Conservation (phyloP, 2,113 vertebrate species). For the Glaucidium brasilianum region DNA sequence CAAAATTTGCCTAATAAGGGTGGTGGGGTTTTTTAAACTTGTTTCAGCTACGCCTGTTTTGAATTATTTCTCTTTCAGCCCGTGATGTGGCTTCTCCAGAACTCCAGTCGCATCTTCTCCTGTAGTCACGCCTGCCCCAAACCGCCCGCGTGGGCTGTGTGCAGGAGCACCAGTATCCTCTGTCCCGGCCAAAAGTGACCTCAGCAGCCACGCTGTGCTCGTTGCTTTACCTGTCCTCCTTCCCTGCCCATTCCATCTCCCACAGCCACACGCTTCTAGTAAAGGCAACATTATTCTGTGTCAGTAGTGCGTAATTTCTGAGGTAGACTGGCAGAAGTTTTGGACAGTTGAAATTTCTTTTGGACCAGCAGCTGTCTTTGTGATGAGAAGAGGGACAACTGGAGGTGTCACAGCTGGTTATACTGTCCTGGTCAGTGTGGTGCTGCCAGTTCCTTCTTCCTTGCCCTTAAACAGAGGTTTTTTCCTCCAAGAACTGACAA, state of each 20-base stretch:
- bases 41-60: not conserved
- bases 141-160: not conserved
- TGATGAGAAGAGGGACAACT: too few species aligned
- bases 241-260: not conserved
- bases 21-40: not conserved
- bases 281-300: too few species aligned
- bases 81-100: not conserved
- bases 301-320: not conserved
- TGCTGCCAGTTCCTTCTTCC: not conserved
- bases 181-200: not conserved
- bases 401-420: not conserved
- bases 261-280: not conserved
- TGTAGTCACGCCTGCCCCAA: not conserved
- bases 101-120: not conserved
- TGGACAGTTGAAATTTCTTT: not conserved
- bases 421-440: not conserved
- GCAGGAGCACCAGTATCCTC: not conserved
- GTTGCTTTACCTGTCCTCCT: not conserved
- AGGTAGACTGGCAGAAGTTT: not conserved
- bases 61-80: not conserved
- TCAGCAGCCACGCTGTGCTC: not conserved
- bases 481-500: not conserved
- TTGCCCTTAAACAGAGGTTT: too few species aligned
- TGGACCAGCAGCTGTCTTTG: not conserved
- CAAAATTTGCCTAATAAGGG: not conserved